These are phyloP conservation scores for Thereva nobilitata DNA, from an alignment of 2,888 invertebrate species.

Conservation along the genomic window DNA sequence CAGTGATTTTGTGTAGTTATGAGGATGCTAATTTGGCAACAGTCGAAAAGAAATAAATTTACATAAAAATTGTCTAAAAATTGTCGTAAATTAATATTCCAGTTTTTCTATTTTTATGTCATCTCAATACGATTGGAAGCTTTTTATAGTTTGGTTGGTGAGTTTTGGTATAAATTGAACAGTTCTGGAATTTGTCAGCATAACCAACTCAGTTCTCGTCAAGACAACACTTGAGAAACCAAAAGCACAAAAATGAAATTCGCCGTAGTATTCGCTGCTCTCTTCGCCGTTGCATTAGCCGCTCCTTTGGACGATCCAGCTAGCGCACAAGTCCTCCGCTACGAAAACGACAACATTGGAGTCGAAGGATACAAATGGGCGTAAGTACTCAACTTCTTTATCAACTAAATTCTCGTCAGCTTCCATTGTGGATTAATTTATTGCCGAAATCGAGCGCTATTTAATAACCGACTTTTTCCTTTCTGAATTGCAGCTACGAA, in stretches of 20 bases:
- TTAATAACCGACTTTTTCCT: neutral
- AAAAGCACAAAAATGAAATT: slow-evolving; percentile 51
- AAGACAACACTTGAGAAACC: slow-evolving; percentile 37
- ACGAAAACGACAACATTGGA: slow-evolving; percentile 65
- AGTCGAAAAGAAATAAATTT: slow-evolving; percentile 31
- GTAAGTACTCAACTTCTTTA: slow-evolving; percentile 51
- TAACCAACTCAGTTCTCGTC: slow-evolving; percentile 30
- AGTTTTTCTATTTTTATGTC: slow-evolving; percentile 22
- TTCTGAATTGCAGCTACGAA: slow-evolving; percentile 46
- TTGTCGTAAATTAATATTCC: slow-evolving; percentile 36
- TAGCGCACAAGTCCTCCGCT: slow-evolving; percentile 65
- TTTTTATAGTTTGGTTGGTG: slow-evolving; percentile 4
- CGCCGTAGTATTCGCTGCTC: slow-evolving; percentile 50
- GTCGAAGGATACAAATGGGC: slow-evolving; percentile 61
- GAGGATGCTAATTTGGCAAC: slow-evolving; percentile 27
- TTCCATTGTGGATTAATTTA: no score
- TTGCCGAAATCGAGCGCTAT: neutral
- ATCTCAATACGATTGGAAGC: slow-evolving; percentile 10
- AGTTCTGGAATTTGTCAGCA: slow-evolving; percentile 24
- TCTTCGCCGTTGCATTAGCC: slow-evolving; percentile 50
- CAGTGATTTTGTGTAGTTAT: slow-evolving; percentile 7
- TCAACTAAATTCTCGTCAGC: no score
- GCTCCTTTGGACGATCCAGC: slow-evolving; percentile 51
- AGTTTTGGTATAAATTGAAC: slow-evolving; percentile 31
- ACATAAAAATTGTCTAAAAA: slow-evolving; percentile 34